Base-by-base conservation (phyloP, 1,140 invertebrate species). In the Penaeus vannamei region DNA sequence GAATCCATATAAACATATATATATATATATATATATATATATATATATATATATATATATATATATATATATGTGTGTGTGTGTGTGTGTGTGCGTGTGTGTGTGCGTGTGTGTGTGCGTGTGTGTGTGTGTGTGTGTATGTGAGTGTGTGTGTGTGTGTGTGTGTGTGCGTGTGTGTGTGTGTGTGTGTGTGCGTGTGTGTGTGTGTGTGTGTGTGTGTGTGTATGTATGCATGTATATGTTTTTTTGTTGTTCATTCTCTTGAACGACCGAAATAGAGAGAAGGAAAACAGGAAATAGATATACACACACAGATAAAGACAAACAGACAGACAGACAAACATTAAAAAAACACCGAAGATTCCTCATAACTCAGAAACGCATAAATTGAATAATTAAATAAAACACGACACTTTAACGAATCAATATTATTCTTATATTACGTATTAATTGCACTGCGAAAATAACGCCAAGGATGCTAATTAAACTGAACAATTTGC, bases 11-110 rank as follows among this genome's bases (percentile, higher is more conserved):
- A 26, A 32, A 8, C 29, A 76, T 26, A 76, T 76, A 76, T 26
- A 76, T 26, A 76, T 26, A 76, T 26, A 76, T 32, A 76, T 32
- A 76, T 36, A 32, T 36, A 7, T 32, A 76, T 32, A 32, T 32
- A 76, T 32, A 76, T 32, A 76, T 26, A 76, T 76, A 32, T 76
- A 76, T 76, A 76, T 76, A 76, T 76, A 76, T 29, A 29, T 29
- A 26, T 29, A 76, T 29, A 14, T 76, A 12, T 76, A 29, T 76
- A 29, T 76, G 22, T 76, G 20, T 72, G 1, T 72, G 12, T 72
- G 7, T 72, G 7, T 72, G 20, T 22, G 2, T 72, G 20, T 72
- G 20, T 72, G 20, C 29, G 26, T 22, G 20, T 32, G 22, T 20
- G 0, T 32, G 3, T 14, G 4, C 22, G 4, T 76, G 2, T 76